A percentile compares a stretch with the other conserved stretches of the same genome.
phyloP scores from a whole-genome alignment of 2,888 invertebrate species.

The Ectemnius cavifrons region DNA sequence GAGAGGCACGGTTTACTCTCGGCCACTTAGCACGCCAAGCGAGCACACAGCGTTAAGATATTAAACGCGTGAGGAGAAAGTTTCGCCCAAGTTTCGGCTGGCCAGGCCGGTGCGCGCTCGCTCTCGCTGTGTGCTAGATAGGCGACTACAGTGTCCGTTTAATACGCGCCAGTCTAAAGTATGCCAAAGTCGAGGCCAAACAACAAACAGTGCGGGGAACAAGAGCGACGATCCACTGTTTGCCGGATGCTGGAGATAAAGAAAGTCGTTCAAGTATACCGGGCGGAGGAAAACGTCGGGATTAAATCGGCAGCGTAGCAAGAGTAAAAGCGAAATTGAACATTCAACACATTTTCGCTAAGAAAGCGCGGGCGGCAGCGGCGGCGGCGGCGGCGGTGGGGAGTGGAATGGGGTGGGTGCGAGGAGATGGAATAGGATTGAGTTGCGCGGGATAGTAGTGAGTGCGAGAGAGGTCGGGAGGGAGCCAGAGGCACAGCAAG shows the following conservation, averaged over 20 bases:
- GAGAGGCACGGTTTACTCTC: not conserved
- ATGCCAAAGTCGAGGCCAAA: conserved; percentile 71
- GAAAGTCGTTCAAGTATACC: not conserved
- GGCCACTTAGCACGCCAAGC: conserved; percentile 23
- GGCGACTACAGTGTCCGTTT: conserved; percentile 35
- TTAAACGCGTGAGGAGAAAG: conserved; percentile 36
- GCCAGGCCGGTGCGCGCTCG: too few species aligned
- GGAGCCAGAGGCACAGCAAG: conserved; percentile 68
- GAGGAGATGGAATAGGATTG: not conserved
- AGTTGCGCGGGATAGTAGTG: conserved; percentile 23
- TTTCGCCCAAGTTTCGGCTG: conserved; percentile 44
- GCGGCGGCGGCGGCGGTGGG: not conserved
- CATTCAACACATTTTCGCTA: not conserved
- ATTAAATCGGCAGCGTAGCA: not conserved
- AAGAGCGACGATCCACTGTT: conserved; percentile 12
- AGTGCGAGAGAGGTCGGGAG: conserved; percentile 31
- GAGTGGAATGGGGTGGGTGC: conserved; percentile 15
- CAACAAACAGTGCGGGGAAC: conserved; percentile 25
- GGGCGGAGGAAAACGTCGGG: conserved; percentile 40
- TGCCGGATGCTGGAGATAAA: too few species aligned
- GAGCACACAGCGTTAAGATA: not conserved
- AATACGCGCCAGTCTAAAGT: conserved; percentile 66
- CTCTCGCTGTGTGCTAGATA: not conserved
- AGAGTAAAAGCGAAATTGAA: conserved; percentile 32
- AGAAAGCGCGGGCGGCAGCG: too few species aligned